Evolutionary conservation across 2,113 vertebrate species (phyloP).

Genomic region (Eurystomus gularis): DNA sequence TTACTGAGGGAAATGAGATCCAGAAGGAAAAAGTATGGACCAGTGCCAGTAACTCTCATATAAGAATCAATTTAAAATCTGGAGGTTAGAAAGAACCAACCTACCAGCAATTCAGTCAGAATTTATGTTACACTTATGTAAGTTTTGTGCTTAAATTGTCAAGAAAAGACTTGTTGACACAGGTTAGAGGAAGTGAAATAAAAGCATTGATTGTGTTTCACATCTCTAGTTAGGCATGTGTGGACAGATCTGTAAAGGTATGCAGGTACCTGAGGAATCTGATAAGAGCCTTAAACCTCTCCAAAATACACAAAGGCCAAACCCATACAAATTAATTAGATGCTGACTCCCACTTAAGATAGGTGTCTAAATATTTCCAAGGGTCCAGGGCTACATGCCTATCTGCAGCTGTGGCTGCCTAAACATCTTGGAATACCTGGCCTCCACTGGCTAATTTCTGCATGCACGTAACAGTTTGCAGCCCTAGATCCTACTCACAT

Average conservation of each 20-base stretch:
- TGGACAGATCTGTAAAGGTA: constrained; percentile 6
- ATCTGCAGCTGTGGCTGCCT: neutral
- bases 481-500: neutral
- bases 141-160: neutral
- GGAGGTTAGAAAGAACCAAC: neutral
- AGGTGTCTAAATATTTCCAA: neutral
- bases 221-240: neutral
- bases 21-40: constrained; percentile 20
- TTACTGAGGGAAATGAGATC: constrained; percentile 29
- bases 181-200: constrained; percentile 20
- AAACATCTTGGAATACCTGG: neutral
- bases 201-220: neutral
- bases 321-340: neutral
- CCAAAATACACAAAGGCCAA: neutral
- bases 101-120: neutral
- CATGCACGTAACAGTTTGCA: neutral
- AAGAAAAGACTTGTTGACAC: neutral
- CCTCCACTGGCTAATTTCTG: neutral
- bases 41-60: constrained; percentile 19
- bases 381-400: neutral
- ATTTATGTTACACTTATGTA: neutral
- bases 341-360: neutral
- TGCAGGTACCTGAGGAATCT: neutral
- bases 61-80: neutral
- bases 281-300: neutral